These are phyloP conservation scores for Dendrophyllia cribrosa DNA, from an alignment of 64 coral and sea anemone species.

Conservation along the genomic window DNA sequence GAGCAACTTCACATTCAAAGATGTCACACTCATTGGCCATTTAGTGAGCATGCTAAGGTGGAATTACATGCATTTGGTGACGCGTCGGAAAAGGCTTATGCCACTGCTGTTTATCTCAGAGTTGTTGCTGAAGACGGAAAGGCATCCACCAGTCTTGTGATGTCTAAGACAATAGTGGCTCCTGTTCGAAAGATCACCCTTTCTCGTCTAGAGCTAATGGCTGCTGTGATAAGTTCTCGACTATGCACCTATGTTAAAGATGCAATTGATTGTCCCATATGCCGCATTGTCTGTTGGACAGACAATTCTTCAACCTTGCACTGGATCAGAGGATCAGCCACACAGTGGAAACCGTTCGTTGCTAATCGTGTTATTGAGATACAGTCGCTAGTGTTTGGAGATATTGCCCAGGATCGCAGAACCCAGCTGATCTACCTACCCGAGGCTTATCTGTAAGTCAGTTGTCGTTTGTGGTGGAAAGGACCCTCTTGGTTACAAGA, in stretches of 20 bases:
- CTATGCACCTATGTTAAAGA: slow-evolving; percentile 20
- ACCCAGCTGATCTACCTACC: slow-evolving; percentile 35
- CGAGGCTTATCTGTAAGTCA: not conserved
- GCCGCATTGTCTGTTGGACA: slow-evolving; percentile 22
- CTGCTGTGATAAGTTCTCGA: slow-evolving; percentile 36
- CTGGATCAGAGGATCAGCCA: slow-evolving; percentile 36
- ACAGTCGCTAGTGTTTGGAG: not conserved
- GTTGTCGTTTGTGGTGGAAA: not conserved
- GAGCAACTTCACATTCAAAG: not conserved
- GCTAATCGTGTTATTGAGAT: slow-evolving; percentile 47
- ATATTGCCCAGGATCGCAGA: not conserved
- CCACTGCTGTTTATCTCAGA: no score
- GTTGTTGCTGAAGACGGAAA: no score
- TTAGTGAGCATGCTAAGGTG: no score
- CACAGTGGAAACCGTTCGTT: slow-evolving; percentile 45
- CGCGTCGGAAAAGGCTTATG: no score
- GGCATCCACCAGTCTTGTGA: no score
- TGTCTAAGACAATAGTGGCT: slow-evolving; percentile 14
- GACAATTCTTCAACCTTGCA: slow-evolving; percentile 28
- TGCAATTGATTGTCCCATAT: slow-evolving; percentile 6
- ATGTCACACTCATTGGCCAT: not conserved
- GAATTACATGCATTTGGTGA: no score
- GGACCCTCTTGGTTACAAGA: not conserved
- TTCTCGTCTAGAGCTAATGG: slow-evolving; percentile 44
- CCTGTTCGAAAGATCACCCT: slow-evolving; percentile 42